These are phyloP conservation scores for Picus viridis DNA, from an alignment of 2,797 vertebrate genomes.

Conservation along the genomic window DNA sequence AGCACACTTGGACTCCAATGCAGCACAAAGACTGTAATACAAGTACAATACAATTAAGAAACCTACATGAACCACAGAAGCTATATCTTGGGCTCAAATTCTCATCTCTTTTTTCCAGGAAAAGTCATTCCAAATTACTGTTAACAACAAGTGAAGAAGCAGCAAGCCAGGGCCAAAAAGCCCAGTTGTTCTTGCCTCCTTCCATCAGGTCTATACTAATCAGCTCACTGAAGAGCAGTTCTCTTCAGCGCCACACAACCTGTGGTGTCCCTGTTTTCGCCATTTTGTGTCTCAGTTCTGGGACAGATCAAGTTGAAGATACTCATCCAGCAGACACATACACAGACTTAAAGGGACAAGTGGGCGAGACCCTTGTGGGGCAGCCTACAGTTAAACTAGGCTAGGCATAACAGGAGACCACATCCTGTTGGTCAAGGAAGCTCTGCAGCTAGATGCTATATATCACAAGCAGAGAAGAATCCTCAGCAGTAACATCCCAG, in stretches of 20 bases:
- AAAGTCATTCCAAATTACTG: neutral
- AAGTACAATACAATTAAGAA: neutral
- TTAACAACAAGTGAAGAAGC: neutral
- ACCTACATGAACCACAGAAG: neutral
- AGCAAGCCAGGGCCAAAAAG: neutral
- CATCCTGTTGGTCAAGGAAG: neutral
- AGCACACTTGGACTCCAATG: neutral
- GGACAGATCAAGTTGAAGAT: neutral
- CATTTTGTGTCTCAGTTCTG: neutral
- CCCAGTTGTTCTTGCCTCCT: neutral
- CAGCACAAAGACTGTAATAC: neutral
- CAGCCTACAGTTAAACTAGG: neutral
- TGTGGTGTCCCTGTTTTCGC: neutral
- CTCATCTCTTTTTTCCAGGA: neutral
- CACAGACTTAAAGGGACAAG: neutral
- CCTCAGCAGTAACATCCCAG: neutral
- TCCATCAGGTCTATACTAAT: neutral
- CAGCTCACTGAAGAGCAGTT: neutral
- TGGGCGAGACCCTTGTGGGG: neutral
- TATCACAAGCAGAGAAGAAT: neutral
- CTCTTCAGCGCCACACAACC: neutral
- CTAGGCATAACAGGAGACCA: neutral
- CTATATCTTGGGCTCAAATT: neutral
- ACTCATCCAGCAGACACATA: neutral
- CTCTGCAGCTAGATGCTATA: neutral